Evolutionary conservation across 2,797 vertebrate genomes (phyloP), one percentile per base, ranked within the genome.

Genomic region (Channa striata): DNA sequence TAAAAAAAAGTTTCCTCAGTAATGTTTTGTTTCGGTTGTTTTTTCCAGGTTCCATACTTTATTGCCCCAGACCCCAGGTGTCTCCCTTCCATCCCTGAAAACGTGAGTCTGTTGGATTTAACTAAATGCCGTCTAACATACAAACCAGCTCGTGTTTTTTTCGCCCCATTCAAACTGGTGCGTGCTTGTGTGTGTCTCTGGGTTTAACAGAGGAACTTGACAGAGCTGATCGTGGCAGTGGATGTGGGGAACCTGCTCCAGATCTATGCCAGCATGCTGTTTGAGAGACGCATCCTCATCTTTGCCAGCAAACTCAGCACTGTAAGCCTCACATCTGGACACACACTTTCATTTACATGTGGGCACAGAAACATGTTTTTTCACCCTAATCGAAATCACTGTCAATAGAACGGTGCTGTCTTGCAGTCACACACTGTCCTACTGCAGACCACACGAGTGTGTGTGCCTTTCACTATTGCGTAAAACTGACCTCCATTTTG

Each of bases 81-180:
- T 81, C 93, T 98, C 59, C 96, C 96, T 0, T 96, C 96, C 54
- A 96, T 98, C 61, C 96, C 96, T 43, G 96, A 98, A 89, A 97
- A 94, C 54, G 96, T 98, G 81, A 96, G 96, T 91, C 34, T 60
- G 2, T 10, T 34, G 2, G 9, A 36, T 56, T 48, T 7, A 19
- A 61, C 8, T 59, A 34, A 36, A 6, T 33, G 25, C 43, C 5
- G 10, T 14, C 11, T 17, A 37, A 10, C 20, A 9, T 42, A 30
- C n/a, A 47, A 21, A 44, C 20, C 17, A 21, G 11, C 1, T 40
- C 8, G 3, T 1, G 6, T 1, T 6, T 6, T 1, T 30, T 11
- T 6, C 59, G 59, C 13, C 2, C 12, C 5, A 5, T 58, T 61
- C 11, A 61, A 16, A 65, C 19, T 53, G 34, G 23, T 49, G 39